These are phyloP conservation scores for Bolborhynchus lineola DNA, from an alignment of 2,113 vertebrate genomes.

Conservation along the genomic window DNA sequence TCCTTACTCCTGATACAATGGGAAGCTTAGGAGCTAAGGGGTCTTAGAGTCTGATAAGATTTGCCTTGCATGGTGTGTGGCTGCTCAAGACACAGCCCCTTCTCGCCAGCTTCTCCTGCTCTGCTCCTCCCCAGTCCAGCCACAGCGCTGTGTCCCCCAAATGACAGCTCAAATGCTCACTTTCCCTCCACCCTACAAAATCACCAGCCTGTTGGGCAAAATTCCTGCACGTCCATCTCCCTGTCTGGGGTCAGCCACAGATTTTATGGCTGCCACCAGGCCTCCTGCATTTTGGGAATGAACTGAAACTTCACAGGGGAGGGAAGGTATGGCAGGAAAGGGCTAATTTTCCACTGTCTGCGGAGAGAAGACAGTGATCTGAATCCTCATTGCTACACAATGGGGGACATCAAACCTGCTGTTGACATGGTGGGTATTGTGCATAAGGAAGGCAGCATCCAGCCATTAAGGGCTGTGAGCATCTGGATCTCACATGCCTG, in stretches of 20 bases:
- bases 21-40: neutral
- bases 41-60: neutral
- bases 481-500: neutral
- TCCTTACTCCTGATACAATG: neutral
- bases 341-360: neutral
- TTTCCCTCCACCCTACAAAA: neutral
- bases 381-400: neutral
- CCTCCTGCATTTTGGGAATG: neutral
- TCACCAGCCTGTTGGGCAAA: neutral
- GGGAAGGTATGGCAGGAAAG: neutral
- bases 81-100: neutral
- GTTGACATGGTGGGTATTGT: neutral
- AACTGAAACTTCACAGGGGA: accelerated
- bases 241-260: neutral
- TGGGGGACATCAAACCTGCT: neutral
- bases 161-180: neutral
- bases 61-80: neutral
- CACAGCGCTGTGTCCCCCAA: neutral
- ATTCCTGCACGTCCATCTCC: neutral
- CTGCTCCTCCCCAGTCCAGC: neutral
- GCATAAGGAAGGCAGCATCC: neutral
- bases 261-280: neutral
- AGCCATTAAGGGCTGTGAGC: neutral
- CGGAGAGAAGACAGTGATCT: neutral
- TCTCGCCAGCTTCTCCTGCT: neutral